These are phyloP conservation scores for Stichopus chloronotus DNA, from an alignment of 35 echinoderm and acorn worm species.

Conservation along the genomic window DNA sequence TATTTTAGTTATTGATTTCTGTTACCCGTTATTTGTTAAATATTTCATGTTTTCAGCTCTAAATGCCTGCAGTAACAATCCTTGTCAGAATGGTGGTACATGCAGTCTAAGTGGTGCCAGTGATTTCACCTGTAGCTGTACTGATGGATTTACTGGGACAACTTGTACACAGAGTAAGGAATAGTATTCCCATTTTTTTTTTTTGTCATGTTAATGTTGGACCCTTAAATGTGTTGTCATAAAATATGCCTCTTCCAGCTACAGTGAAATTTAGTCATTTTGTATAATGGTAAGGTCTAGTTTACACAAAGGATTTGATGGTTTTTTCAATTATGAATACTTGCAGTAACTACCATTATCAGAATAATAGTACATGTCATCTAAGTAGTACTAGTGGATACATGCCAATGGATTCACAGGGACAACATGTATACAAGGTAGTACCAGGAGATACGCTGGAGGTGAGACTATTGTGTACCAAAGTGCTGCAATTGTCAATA, in stretches of 20 bases:
- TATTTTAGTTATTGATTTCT: neutral
- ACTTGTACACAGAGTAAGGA: slow-evolving; percentile 41
- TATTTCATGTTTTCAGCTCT: neutral
- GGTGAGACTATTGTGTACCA: too few relatives aligned
- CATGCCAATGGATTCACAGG: slow-evolving; percentile 32
- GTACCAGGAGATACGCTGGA: neutral
- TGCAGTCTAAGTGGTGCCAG: slow-evolving; percentile 27
- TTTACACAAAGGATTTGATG: too few relatives aligned
- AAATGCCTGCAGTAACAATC: slow-evolving; percentile 65
- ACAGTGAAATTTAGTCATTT: too few relatives aligned
- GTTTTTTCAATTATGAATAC: too few relatives aligned
- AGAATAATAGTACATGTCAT: slow-evolving; percentile 35
- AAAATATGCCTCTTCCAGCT: too few relatives aligned
- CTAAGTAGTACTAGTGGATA: slow-evolving; percentile 21
- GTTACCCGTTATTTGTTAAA: neutral
- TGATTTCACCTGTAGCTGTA: slow-evolving; percentile 59
- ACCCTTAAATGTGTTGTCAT: too few relatives aligned
- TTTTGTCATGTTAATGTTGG: neutral
- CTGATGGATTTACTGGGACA: slow-evolving; percentile 44
- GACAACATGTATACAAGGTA: slow-evolving; percentile 30
- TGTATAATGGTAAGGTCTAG: too few relatives aligned
- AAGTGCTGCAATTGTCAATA: too few relatives aligned
- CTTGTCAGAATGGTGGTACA: slow-evolving; percentile 68
- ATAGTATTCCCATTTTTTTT: neutral
- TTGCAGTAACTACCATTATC: neutral